phyloP scores from a whole-genome alignment of 1,140 invertebrate species.

The Drosophila simulans region DNA sequence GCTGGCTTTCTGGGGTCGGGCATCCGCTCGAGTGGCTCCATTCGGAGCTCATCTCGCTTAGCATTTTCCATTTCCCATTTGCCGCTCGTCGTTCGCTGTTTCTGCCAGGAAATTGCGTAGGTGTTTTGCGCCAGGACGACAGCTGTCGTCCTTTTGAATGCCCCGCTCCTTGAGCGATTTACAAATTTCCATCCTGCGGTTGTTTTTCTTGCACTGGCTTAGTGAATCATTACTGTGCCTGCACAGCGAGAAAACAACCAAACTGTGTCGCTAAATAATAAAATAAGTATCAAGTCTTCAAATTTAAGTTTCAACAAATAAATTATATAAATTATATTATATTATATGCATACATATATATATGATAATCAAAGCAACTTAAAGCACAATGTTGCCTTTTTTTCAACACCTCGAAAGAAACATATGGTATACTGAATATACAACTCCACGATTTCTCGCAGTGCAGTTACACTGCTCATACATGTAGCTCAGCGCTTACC shows the following conservation, averaged over 20 bases:
- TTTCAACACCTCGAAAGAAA: neutral
- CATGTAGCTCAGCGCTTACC: slow-evolving; percentile 16
- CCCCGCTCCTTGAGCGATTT: slow-evolving; percentile 21
- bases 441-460: neutral
- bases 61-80: slow-evolving; percentile 65
- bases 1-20: slow-evolving; percentile 3
- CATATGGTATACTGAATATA: neutral
- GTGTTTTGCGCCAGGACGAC: slow-evolving; percentile 64
- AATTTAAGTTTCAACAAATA: no score
- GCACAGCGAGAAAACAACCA: slow-evolving; percentile 11
- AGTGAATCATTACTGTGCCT: slow-evolving; percentile 68
- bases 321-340: no score
- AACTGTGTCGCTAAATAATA: no score
- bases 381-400: no score
- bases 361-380: no score
- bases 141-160: slow-evolving; percentile 28
- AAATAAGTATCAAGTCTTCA: no score
- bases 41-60: slow-evolving; percentile 53
- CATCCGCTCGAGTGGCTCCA: slow-evolving; percentile 53
- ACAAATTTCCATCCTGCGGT: slow-evolving; percentile 63
- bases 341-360: no score
- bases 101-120: slow-evolving; percentile 78
- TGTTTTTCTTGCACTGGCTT: slow-evolving; percentile 59
- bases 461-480: slow-evolving; percentile 16
- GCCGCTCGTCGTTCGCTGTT: slow-evolving; percentile 64